Evolutionary conservation across 2,797 vertebrate genomes (phyloP).

Genomic region (Acomys russatus): DNA sequence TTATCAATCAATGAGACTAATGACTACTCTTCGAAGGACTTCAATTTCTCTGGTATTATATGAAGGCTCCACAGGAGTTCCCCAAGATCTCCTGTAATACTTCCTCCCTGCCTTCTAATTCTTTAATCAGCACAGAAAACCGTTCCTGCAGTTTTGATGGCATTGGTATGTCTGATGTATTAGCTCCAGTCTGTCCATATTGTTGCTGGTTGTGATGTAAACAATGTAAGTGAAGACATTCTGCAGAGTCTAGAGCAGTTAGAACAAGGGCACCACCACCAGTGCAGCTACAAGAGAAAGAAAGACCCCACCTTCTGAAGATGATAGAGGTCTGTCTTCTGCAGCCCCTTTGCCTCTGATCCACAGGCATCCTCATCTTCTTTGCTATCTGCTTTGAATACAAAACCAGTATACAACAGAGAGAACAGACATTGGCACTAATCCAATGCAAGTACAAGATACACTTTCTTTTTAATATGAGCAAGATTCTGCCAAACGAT

Average conservation of each 20-base stretch:
- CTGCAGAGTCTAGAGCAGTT: conserved; percentile 58
- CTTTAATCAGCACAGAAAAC: not conserved
- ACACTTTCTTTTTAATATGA: not conserved
- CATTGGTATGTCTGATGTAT: conserved; percentile 61
- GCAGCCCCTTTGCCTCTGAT: conserved; percentile 91
- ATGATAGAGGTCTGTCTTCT: conserved; percentile 97
- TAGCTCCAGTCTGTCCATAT: conserved; percentile 62
- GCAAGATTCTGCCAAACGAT: conserved; percentile 45
- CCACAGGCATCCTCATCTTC: conserved; percentile 87
- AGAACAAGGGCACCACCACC: conserved; percentile 28
- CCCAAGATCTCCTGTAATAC: not conserved
- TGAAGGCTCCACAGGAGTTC: not conserved
- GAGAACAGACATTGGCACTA: conserved; percentile 44
- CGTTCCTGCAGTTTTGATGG: not conserved
- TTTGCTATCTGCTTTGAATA: conserved; percentile 86
- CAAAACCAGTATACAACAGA: conserved; percentile 80
- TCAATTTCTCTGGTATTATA: not conserved
- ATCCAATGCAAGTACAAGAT: conserved; percentile 36
- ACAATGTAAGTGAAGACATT: conserved; percentile 54
- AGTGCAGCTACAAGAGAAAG: conserved; percentile 62
- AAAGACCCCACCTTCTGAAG: conserved; percentile 94
- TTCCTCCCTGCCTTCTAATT: not conserved
- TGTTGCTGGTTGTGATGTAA: conserved; percentile 73
- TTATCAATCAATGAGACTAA: not conserved
- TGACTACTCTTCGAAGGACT: not conserved